Base-by-base conservation (phyloP, 2,888 invertebrate genomes). In the Erebia ligea region DNA sequence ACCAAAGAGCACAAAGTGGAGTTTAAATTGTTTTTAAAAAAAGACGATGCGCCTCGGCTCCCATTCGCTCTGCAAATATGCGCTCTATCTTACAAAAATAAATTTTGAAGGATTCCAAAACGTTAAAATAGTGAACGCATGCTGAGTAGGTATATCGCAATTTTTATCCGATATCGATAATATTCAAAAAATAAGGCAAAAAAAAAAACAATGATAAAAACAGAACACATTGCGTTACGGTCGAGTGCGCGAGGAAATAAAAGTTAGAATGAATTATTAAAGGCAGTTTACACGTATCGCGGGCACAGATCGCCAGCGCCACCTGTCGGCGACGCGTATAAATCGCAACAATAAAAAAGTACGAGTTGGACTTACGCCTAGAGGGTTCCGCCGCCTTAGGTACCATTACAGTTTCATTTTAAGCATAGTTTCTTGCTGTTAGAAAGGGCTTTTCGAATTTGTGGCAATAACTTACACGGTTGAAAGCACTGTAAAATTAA, bases 261-360 rank as follows among this genome's bases (percentile, higher is more conserved):
- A 87, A 84, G 82, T 82, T 83, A 81, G 80, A 84, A 84, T 88
- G 85, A 88, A 87, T 85, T 88, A 86, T 88, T 83, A 85, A 86
- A 83, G 88, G 81, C 84, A 84, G 86, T 87, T 86, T 84, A 87
- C 85, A 86, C 85, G 83, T 86, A 89, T 86, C 87, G 83, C 83
- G 80, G 75, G 82, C 84, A 74, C 83, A 77, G 81, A 85, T 86
- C 85, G 85, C 75, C 80, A 81, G 82, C 85, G 88, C 88, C 91
- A 92, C 89, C 90, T 92, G 90, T 86, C 89, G 87, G 70, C 85
- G 85, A 84, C 82, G 81, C 76, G 85, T 77, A 83, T 89, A 87
- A 89, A 86, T 85, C 81, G 84, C 80, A 82, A 77, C 69, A 74
- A 34, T 34, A 77, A 45, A 81, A 76, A 40, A 75, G 52, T 17